Base-by-base conservation (phyloP, 2,888 invertebrate species). In the Griposia aprilina region DNA sequence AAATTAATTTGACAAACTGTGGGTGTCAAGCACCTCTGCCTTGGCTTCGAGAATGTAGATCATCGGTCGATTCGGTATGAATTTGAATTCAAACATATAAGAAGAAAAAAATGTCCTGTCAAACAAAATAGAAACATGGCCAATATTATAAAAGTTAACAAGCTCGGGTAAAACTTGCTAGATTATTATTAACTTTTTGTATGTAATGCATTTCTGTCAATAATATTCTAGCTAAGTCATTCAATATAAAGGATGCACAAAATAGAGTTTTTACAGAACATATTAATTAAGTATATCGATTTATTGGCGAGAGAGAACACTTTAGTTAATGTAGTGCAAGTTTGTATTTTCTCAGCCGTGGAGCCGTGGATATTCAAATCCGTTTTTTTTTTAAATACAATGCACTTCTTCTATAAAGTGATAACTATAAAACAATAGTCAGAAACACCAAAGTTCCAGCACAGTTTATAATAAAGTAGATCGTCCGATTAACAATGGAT, bases 401-500 rank as follows among this genome's bases (percentile, higher is more conserved):
- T 66, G 45, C 23, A 65, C 45, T 15, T 52, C n/a, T 60, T 15
- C 26, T 17, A 75, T 63, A 36, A 50, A 52, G 6, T 68, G 50
- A 65, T 30, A 68, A 50, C 36, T 63, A 41, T 60, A 36, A 67
- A 45, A 45, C 55, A 69, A 68, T 76, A 57, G 67, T 36, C 50
- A 59, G 26, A 48, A 66, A 57, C 71, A 81, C 23, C 66, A 83
- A 50, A 60, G 66, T 71, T 57, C 23, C 71, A 71, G 81, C 82
- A 83, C 82, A 85, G 80, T 71, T 74, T 76, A 48, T 48, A 36
- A 48, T 60, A 66, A 80, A 82, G 41, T 83, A 88, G 77, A 82
- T 82, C 87, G 90, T 92, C 90, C 91, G 87, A 81, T 57, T 80
- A 73, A 73, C 26, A 86, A 83, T 81, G 77, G 41, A 88, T 84